phyloP scores from a whole-genome alignment of 2,888 invertebrate genomes.

The Ditylenchus weischeri region DNA sequence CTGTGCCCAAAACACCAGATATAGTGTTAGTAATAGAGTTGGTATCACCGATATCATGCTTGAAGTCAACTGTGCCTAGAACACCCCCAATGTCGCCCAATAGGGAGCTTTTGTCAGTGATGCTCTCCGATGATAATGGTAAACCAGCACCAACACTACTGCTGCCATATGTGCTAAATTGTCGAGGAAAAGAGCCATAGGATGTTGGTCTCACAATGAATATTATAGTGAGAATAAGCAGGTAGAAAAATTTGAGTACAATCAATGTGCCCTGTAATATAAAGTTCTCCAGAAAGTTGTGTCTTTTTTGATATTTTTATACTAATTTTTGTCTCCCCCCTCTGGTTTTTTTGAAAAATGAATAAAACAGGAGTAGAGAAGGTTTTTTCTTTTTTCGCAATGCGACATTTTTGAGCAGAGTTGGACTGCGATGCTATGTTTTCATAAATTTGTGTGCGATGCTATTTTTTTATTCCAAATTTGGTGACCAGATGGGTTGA shows the following conservation, averaged over 20 bases:
- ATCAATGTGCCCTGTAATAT: constrained; percentile 8
- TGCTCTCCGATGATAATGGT: not conserved
- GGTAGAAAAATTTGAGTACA: not conserved
- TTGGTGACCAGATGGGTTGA: too few relatives aligned
- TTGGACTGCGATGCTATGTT: too few relatives aligned
- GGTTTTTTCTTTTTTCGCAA: too few relatives aligned
- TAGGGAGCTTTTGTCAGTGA: not conserved
- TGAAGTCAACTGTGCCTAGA: constrained; percentile 3
- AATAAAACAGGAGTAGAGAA: too few relatives aligned
- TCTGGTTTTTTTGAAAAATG: too few relatives aligned
- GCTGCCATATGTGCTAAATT: not conserved
- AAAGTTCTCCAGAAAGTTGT: not conserved
- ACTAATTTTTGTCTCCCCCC: too few relatives aligned
- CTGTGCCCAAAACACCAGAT: not conserved
- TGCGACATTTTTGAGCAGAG: too few relatives aligned
- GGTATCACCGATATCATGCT: not conserved
- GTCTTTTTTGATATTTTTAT: too few relatives aligned
- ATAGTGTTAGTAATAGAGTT: not conserved
- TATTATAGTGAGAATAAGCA: constrained; percentile 5
- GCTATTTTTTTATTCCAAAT: too few relatives aligned
- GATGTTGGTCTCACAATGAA: constrained; percentile 4
- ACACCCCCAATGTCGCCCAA: not conserved
- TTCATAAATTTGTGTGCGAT: too few relatives aligned
- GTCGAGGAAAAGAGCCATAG: not conserved
- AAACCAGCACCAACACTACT: too few relatives aligned